Conservation (phyloP, 2,113 vertebrate genomes). For the Dromiciops gliroides region DNA sequence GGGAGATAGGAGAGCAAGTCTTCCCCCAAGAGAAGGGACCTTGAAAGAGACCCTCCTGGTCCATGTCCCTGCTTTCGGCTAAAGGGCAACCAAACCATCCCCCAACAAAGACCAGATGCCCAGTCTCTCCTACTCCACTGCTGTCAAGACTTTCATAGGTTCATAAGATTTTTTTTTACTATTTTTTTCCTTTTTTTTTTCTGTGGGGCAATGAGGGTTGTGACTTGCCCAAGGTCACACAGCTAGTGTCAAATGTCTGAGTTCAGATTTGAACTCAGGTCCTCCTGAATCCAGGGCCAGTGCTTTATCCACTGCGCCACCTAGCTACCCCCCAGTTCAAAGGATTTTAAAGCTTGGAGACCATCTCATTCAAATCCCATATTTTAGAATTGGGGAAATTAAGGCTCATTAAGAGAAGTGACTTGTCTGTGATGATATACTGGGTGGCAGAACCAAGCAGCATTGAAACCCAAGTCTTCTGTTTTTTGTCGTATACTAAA, state of each 20-base stretch:
- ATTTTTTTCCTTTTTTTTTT: too few species aligned
- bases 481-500: too few species aligned
- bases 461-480: neutral
- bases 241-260: too few species aligned
- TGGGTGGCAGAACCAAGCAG: neutral
- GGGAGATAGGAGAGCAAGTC: too few species aligned
- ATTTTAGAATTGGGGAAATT: neutral
- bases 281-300: too few species aligned
- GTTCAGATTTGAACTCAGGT: too few species aligned
- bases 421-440: too few species aligned
- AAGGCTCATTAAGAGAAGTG: neutral
- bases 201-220: too few species aligned
- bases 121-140: neutral
- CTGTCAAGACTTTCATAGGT: neutral
- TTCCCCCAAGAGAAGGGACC: neutral
- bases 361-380: neutral
- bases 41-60: neutral
- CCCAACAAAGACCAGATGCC: neutral
- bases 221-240: too few species aligned
- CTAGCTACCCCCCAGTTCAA: too few species aligned
- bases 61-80: neutral
- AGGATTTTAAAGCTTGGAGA: neutral
- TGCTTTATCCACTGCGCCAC: too few species aligned
- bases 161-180: neutral
- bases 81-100: neutral